phyloP scores from a whole-genome alignment of 2,797 vertebrate genomes.

The Onychomys torridus region DNA sequence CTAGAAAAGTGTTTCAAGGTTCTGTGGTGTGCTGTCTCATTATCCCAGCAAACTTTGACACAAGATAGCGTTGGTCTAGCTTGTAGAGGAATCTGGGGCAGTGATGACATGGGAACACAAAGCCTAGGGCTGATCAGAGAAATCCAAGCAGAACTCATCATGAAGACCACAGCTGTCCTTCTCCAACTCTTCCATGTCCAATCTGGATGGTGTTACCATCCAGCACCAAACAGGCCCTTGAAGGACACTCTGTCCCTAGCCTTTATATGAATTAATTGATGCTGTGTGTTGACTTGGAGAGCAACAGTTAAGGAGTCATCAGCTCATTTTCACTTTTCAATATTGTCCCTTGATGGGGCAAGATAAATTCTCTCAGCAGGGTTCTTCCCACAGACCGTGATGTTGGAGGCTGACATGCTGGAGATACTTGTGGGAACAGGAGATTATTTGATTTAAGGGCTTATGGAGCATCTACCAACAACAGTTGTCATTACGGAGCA shows the following conservation, averaged over 20 bases:
- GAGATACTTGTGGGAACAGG: background rate
- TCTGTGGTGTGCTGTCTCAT: background rate
- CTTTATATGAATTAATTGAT: background rate
- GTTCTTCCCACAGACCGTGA: background rate
- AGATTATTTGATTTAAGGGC: background rate
- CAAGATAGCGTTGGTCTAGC: background rate
- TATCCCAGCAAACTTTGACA: background rate
- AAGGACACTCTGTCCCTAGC: background rate
- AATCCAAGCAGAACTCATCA: background rate
- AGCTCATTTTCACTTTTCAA: background rate
- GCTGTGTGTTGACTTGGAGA: background rate
- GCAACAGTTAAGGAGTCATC: background rate
- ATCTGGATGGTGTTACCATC: background rate
- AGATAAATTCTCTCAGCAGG: background rate
- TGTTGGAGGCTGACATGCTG: background rate
- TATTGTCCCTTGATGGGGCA: background rate
- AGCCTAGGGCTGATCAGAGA: background rate
- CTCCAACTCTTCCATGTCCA: background rate
- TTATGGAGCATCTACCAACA: background rate
- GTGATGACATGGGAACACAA: fast-evolving
- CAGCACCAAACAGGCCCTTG: background rate
- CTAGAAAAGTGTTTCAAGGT: background rate
- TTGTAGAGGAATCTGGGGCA: conserved; percentile 63
- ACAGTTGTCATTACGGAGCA: background rate
- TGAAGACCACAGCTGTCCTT: background rate